These are phyloP conservation scores for Alexandromys fortis DNA, from an alignment of 2,113 vertebrate species.

Conservation along the genomic window DNA sequence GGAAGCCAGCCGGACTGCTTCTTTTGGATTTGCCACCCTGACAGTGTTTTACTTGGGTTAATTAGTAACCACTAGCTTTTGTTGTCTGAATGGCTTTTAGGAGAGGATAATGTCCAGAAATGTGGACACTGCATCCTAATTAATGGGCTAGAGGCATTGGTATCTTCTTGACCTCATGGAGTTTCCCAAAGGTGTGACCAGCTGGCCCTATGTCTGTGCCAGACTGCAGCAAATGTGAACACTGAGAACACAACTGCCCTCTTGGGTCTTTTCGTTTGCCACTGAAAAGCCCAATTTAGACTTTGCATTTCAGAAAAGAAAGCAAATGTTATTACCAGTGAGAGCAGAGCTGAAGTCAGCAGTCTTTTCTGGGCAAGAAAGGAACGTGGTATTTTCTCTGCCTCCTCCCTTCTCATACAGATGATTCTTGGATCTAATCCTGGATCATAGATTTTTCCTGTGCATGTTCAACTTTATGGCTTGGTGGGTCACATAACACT, in stretches of 20 bases:
- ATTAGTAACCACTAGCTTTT: conserved; percentile 45
- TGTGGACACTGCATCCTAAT: background rate
- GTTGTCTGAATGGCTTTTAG: background rate
- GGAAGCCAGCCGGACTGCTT: background rate
- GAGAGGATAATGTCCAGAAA: background rate
- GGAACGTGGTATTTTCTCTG: background rate
- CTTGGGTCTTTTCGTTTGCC: conserved; percentile 27
- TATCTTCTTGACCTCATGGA: background rate
- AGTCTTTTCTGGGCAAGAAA: conserved; percentile 52
- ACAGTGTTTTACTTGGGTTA: background rate
- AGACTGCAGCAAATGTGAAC: background rate
- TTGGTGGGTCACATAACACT: background rate
- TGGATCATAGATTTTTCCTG: no score
- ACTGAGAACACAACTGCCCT: conserved; percentile 40
- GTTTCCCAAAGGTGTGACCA: conserved; percentile 48
- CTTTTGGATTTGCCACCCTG: background rate
- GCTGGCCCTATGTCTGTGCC: background rate
- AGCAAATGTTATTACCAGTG: background rate
- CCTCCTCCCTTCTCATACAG: conserved; percentile 49
- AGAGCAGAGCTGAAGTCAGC: background rate
- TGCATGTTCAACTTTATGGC: background rate
- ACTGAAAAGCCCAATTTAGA: conserved; percentile 40
- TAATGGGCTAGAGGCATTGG: background rate
- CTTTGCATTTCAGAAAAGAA: background rate
- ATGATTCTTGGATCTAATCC: conserved; percentile 58